phyloP scores from a whole-genome alignment of 1,140 invertebrate genomes.

The Arion vulgaris region DNA sequence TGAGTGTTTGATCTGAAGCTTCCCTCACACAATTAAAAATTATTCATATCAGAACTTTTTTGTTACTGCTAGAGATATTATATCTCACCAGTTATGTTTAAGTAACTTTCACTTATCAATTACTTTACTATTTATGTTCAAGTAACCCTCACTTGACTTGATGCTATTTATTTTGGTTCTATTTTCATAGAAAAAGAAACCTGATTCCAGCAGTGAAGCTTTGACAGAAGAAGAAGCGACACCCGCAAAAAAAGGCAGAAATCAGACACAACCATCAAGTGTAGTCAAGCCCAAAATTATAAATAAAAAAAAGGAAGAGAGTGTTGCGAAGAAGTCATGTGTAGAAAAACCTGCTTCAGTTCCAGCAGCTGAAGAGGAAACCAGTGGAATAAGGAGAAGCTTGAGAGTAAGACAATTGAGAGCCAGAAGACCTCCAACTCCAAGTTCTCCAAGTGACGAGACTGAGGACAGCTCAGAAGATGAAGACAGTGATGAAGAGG shows the following conservation, averaged over 20 bases:
- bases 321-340: not conserved
- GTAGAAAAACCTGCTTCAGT: not conserved
- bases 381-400: conserved; percentile 24
- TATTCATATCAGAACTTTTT: too few relatives aligned
- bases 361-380: conserved; percentile 43
- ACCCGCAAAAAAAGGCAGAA: conserved; percentile 28
- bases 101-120: too few relatives aligned
- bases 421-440: conserved; percentile 27
- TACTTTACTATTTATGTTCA: too few relatives aligned
- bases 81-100: too few relatives aligned
- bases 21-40: too few relatives aligned
- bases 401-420: conserved; percentile 21
- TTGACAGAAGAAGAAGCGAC: conserved; percentile 35
- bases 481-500: conserved; percentile 26
- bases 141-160: too few relatives aligned
- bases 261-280: not conserved
- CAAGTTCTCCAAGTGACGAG: conserved; percentile 6
- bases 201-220: conserved; percentile 27
- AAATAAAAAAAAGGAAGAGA: not conserved
- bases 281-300: too few relatives aligned
- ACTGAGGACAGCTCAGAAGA: conserved; percentile 1
- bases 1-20: too few relatives aligned
- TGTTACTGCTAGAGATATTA: too few relatives aligned
- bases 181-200: conserved; percentile 39
- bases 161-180: too few relatives aligned